These are phyloP conservation scores for Diuraphis noxia DNA, from an alignment of 1,140 invertebrate species.

Conservation along the genomic window DNA sequence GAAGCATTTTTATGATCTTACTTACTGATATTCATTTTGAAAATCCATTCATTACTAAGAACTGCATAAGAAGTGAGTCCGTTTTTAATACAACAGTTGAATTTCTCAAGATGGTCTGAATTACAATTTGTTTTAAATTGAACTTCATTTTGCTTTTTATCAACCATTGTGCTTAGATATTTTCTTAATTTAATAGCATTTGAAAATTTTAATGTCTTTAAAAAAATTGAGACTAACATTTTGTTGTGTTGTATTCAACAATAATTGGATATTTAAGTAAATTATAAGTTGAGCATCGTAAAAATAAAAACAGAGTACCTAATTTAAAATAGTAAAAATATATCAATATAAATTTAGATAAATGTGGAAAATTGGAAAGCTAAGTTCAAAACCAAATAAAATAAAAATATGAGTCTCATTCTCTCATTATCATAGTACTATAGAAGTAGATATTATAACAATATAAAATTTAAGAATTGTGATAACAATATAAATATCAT, in stretches of 20 bases:
- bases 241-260: neutral
- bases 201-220: neutral
- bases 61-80: neutral
- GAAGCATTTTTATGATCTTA: neutral
- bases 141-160: neutral
- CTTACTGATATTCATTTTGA: conserved; percentile 13
- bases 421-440: neutral
- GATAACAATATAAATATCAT: neutral
- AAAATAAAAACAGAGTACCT: neutral
- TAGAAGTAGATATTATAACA: too few species aligned
- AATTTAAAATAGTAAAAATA: neutral
- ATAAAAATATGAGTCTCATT: too few species aligned
- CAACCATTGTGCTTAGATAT: neutral
- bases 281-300: neutral
- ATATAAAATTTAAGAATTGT: neutral
- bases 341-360: neutral
- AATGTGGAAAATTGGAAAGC: too few species aligned
- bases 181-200: neutral
- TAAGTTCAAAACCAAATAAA: neutral
- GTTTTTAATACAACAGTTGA: neutral
- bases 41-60: conserved; percentile 28
- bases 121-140: neutral
- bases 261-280: neutral
- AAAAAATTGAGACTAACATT: neutral
- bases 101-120: neutral